Evolutionary conservation across 2,113 vertebrate genomes (phyloP), one percentile per base, ranked within the genome.

Genomic region (Varanus salvator): DNA sequence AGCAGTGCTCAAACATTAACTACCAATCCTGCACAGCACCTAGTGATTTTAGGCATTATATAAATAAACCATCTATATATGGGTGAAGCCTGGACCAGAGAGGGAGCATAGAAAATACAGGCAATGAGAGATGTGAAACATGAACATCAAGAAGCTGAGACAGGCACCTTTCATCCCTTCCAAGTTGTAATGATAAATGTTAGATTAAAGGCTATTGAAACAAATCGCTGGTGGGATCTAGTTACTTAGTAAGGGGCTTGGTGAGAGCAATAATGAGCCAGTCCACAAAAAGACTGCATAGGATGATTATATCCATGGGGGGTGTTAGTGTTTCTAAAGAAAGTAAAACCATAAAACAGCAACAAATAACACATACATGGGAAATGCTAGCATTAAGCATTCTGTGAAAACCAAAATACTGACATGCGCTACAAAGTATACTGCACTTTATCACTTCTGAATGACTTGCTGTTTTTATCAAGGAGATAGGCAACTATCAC

Each of bases 41-140:
- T 71, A 72, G 84, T 64, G 44, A 84, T 84, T 84, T 84, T 69
- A 84, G 66, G 6, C 38, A 19, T 21, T 76, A 38, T 76, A 76
- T 76, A 76, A 76, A 76, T 76, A 76, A 76, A 76, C 74, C 34
- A 76, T 76, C 74, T 76, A 76, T 38, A 76, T 76, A 77, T 77
- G 75, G 38, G 38, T 77, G 60, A 64, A 19, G 11, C 60, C 17
- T 64, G 17, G 15, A 64, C 60, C 21, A 19, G 60, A 64, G 19
- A 64, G 60, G 60, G 34, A 76, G 21, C 38, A 21, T 77, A 77
- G 19, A 77, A 77, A 77, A 44, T 77, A 23, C 38, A 48, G 38
- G 19, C 44, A 25, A 77, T 7, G 23, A 77, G 21, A 77, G 38
- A 48, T 48, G 75, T 77, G 38, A 77, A 77, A 64, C 60, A 27